phyloP scores from a whole-genome alignment of 1,140 invertebrate genomes.

The Nephila pilipes region DNA sequence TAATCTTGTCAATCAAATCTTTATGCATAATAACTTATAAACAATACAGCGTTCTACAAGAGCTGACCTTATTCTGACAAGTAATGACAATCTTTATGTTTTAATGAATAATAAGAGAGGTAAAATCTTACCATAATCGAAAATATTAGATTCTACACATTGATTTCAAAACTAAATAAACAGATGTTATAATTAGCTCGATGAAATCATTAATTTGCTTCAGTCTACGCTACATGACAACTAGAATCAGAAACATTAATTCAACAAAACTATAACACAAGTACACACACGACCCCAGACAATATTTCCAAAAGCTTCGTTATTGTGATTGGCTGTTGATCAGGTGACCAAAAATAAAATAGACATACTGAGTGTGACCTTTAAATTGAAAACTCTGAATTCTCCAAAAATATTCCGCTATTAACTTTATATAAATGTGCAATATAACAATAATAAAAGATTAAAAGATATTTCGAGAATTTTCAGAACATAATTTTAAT shows the following conservation, averaged over 20 bases:
- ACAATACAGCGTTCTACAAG: background rate
- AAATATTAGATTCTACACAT: background rate
- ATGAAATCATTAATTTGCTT: background rate
- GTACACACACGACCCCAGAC: constrained; percentile 5
- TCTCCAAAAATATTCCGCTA: too few relatives aligned
- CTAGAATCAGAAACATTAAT: background rate
- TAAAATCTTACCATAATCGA: constrained; percentile 23
- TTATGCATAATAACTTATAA: background rate
- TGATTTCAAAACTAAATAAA: background rate
- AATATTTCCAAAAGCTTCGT: background rate
- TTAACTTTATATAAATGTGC: too few relatives aligned
- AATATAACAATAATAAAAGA: too few relatives aligned
- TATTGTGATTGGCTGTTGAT: background rate
- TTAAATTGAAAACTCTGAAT: too few relatives aligned
- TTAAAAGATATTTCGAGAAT: too few relatives aligned
- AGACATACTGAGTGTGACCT: too few relatives aligned
- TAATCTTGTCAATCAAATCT: background rate
- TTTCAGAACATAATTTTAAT: too few relatives aligned
- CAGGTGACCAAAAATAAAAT: background rate
- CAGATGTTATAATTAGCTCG: background rate
- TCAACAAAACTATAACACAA: background rate
- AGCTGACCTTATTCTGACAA: constrained; percentile 62
- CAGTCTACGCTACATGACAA: background rate
- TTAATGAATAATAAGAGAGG: background rate
- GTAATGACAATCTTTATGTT: background rate